Evolutionary conservation across 2,113 vertebrate species (phyloP).

Genomic region (Lycocorax pyrrhopterus): DNA sequence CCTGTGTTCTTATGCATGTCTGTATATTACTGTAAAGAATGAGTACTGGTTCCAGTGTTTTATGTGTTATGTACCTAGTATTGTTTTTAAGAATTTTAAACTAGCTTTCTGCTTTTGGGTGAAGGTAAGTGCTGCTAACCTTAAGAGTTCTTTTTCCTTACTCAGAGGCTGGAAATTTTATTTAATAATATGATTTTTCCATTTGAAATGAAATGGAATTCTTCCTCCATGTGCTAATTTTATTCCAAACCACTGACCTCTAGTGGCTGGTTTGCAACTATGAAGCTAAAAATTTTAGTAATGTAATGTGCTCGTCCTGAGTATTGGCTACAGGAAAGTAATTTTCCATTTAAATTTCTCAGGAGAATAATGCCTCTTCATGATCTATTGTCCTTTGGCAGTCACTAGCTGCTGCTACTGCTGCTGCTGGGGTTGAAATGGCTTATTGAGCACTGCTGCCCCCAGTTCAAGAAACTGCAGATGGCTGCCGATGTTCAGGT

Average conservation of each 20-base stretch:
- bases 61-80: neutral
- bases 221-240: neutral
- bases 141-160: neutral
- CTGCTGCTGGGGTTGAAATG: neutral
- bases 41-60: neutral
- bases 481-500: neutral
- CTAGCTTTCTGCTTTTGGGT: neutral
- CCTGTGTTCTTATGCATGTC: neutral
- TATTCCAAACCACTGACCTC: constrained; percentile 26
- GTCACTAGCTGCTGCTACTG: neutral
- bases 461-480: neutral
- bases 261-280: neutral
- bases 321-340: neutral
- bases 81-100: neutral
- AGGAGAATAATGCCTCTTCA: neutral
- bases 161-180: neutral
- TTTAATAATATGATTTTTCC: neutral
- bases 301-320: neutral
- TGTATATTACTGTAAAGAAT: neutral
- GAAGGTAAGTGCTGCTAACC: neutral
- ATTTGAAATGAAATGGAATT: neutral
- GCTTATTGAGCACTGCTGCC: neutral
- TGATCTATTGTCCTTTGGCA: neutral
- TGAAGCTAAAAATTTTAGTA: neutral
- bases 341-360: neutral